phyloP scores from a whole-genome alignment of 2,797 vertebrate species.

The Gambelia wislizenii region DNA sequence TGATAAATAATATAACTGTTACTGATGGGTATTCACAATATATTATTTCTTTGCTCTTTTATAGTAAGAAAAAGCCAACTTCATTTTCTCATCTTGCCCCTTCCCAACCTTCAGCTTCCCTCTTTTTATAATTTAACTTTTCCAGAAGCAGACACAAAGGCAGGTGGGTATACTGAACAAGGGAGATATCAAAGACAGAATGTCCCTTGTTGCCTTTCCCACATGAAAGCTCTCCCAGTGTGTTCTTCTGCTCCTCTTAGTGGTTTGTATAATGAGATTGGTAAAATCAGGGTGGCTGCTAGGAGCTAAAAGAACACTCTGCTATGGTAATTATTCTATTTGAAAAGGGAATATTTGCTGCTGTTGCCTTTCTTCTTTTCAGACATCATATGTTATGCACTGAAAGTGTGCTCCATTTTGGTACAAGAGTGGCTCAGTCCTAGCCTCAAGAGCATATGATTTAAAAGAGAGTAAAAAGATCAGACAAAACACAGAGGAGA shows the following conservation, averaged over 20 bases:
- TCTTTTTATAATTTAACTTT: slow-evolving; percentile 55
- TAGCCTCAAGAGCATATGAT: slow-evolving; percentile 52
- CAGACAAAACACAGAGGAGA: slow-evolving; percentile 25
- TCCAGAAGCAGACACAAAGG: slow-evolving; percentile 62
- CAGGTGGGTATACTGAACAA: slow-evolving; percentile 69
- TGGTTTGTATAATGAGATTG: slow-evolving; percentile 77
- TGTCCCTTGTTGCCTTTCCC: slow-evolving; percentile 67
- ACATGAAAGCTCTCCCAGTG: slow-evolving; percentile 76
- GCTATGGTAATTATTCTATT: slow-evolving; percentile 67
- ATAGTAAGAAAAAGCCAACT: background rate
- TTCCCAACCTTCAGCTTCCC: slow-evolving; percentile 34
- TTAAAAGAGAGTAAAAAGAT: slow-evolving; percentile 25
- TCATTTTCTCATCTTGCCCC: slow-evolving; percentile 30
- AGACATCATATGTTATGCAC: slow-evolving; percentile 32
- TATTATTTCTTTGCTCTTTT: slow-evolving; percentile 6
- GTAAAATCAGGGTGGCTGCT: slow-evolving; percentile 71
- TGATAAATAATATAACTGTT: slow-evolving; percentile 57
- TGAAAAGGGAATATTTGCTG: slow-evolving; percentile 70
- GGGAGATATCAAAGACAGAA: slow-evolving; percentile 74
- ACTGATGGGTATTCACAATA: slow-evolving; percentile 50
- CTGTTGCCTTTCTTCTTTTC: slow-evolving; percentile 53
- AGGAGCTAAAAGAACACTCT: slow-evolving; percentile 63
- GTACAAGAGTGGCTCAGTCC: slow-evolving; percentile 32
- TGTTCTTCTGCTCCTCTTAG: slow-evolving; percentile 74
- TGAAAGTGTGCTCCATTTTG: slow-evolving; percentile 49